Base-by-base conservation (phyloP, 2,888 invertebrate species). In the Cerastis rubricosa region DNA sequence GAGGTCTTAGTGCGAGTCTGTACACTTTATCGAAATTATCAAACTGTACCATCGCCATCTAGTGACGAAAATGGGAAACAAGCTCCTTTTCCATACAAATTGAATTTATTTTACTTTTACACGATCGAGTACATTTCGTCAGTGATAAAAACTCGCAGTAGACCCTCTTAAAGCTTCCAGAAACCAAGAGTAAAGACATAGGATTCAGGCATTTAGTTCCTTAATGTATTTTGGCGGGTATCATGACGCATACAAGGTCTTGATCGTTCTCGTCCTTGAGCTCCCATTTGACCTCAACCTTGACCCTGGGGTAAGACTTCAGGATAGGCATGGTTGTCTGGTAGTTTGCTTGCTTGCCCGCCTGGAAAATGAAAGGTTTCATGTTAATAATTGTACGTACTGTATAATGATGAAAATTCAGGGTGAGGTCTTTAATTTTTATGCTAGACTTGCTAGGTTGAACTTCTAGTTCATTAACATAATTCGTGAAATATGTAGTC, bases 281-380 rank as follows among this genome's bases (percentile, higher is more conserved):
- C 92, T 98, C 98, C 98, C 98, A 98, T 92, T 98, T 98, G 3
- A 98, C 98, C 12, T 97, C 97, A 0, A 98, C 98, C 25, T 91
- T 95, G 88, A 98, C 98, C 93, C 97, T 97, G 0, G 98, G 98
- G 92, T 98, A 98, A 0, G 96, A 96, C 86, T 97, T 97, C n/a
- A 97, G 92, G 3, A 98, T 97, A 0, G 97, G 97, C 85, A 98
- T 89, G 0, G 96, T 93, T 0, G 97, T 93, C 29, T 84, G 91
- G 91, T 97, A 98, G 59, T 90, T 94, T 65, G 96, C 97, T 65
- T 92, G 92, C 84, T 89, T 94, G 91, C 87, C 96, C 84, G 88
- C 96, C 97, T 91, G 95, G 1, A 92, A 94, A 71, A 74, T 49
- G 76, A 83, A 61, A 47, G 7, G 0, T 77, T 40, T 22, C 11